These are phyloP conservation scores for Drosophila nasuta DNA, from an alignment of 1,140 invertebrate species.

Conservation along the genomic window DNA sequence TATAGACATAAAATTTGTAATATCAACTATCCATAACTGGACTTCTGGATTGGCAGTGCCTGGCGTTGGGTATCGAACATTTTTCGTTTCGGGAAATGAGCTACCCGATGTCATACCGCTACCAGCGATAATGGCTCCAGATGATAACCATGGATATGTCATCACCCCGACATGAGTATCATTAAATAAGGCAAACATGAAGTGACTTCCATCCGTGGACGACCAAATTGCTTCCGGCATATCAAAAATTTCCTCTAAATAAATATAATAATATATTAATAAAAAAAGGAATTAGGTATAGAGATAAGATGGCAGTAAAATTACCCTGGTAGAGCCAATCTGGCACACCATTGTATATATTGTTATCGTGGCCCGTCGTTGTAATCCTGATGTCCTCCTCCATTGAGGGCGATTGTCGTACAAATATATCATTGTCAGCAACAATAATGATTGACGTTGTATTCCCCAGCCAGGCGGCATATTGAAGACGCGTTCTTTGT, in stretches of 20 bases:
- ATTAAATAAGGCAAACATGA: conserved; percentile 95
- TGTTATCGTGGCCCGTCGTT: conserved; percentile 89
- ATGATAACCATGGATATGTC: conserved; percentile 91
- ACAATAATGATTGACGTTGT: conserved; percentile 90
- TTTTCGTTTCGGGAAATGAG: conserved; percentile 90
- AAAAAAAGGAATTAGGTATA: neutral
- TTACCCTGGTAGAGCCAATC: conserved; percentile 97
- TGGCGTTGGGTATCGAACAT: conserved; percentile 92
- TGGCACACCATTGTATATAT: conserved; percentile 95
- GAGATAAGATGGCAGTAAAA: neutral
- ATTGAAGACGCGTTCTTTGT: conserved; percentile 90
- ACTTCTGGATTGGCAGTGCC: conserved; percentile 94
- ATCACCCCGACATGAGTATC: conserved; percentile 91
- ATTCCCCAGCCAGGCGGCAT: conserved; percentile 91
- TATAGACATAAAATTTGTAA: conserved; percentile 88
- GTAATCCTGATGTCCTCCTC: conserved; percentile 89
- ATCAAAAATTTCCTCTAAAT: conserved; percentile 91
- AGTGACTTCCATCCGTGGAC: conserved; percentile 91
- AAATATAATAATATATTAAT: neutral
- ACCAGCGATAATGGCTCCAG: conserved; percentile 86
- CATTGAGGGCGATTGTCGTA: conserved; percentile 89
- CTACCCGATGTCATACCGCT: conserved; percentile 77
- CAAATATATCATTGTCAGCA: conserved; percentile 94
- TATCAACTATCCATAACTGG: conserved; percentile 91
- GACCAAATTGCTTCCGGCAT: conserved; percentile 93